Conservation (phyloP, 92 coral and sea anemone species). For the Pocillopora meandrina region DNA sequence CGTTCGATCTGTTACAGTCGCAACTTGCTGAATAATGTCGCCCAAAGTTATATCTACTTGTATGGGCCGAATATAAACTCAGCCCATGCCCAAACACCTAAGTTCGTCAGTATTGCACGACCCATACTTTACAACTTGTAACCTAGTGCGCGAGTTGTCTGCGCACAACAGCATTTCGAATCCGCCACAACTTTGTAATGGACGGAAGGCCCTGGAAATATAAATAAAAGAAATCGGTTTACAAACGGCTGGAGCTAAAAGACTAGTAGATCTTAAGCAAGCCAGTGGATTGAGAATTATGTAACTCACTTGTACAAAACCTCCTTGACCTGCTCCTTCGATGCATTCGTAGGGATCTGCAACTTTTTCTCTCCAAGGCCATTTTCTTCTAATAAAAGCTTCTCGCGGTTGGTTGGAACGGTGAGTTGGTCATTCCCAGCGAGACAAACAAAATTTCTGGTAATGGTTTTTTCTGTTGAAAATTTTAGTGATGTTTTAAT, state of each 20-base stretch:
- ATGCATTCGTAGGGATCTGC: not conserved
- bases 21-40: too few relatives aligned
- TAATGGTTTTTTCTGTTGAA: not conserved
- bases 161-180: slow-evolving; percentile 48
- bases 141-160: slow-evolving; percentile 43
- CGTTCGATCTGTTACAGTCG: too few relatives aligned
- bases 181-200: slow-evolving; percentile 55
- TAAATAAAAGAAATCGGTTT: not conserved
- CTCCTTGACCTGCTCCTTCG: not conserved
- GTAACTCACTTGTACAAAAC: slow-evolving; percentile 5
- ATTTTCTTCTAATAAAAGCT: not conserved
- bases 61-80: slow-evolving; percentile 63
- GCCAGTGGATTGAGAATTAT: not conserved
- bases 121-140: slow-evolving; percentile 60
- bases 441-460: not conserved
- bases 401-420: slow-evolving; percentile 2
- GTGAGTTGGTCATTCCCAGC: not conserved
- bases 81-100: slow-evolving; percentile 58
- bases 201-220: slow-evolving; percentile 53
- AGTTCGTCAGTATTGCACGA: slow-evolving; percentile 54
- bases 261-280: not conserved
- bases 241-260: not conserved
- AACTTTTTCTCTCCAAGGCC: slow-evolving; percentile 9
- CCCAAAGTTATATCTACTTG: slow-evolving; percentile 49
- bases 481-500: not conserved